phyloP scores from a whole-genome alignment of 2,797 vertebrate genomes.

The Sebastes hubbsi region DNA sequence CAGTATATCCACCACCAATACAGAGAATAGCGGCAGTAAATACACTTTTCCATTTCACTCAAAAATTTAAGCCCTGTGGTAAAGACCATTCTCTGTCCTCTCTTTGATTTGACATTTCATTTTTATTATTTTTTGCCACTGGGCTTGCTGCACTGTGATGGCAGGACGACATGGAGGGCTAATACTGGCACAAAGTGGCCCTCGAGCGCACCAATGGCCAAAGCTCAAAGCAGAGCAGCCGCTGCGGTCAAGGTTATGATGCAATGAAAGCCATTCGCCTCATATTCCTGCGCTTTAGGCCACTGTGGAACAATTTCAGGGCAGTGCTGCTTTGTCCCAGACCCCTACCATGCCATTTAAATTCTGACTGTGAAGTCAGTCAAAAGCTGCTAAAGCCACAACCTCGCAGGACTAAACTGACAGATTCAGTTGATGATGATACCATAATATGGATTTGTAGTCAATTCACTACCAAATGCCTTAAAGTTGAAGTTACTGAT shows the following conservation, averaged over 20 bases:
- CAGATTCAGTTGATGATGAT: neutral
- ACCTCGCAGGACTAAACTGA: constrained; percentile 8
- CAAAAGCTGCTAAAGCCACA: constrained; percentile 17
- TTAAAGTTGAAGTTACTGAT: constrained; percentile 20
- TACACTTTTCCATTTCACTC: constrained; percentile 68
- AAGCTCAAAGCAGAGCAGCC: constrained; percentile 62
- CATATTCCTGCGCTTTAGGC: constrained; percentile 51
- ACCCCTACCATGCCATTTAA: constrained; percentile 55
- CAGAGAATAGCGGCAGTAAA: constrained; percentile 59
- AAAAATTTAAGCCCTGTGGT: constrained; percentile 61
- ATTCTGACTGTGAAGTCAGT: constrained; percentile 52
- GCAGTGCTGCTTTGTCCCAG: constrained; percentile 46
- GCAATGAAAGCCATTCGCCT: constrained; percentile 70
- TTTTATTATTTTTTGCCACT: constrained; percentile 71
- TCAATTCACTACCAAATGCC: constrained; percentile 21
- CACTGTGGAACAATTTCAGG: constrained; percentile 53
- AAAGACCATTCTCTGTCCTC: constrained; percentile 68
- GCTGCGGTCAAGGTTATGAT: constrained; percentile 79
- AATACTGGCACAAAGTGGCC: constrained; percentile 76
- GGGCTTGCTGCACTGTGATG: constrained; percentile 57
- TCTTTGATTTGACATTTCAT: constrained; percentile 79
- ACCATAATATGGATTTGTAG: neutral
- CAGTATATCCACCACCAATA: constrained; percentile 36
- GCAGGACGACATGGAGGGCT: constrained; percentile 56
- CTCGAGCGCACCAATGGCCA: constrained; percentile 64